phyloP scores from a whole-genome alignment of 2,888 invertebrate species.

The Lagria hirta region DNA sequence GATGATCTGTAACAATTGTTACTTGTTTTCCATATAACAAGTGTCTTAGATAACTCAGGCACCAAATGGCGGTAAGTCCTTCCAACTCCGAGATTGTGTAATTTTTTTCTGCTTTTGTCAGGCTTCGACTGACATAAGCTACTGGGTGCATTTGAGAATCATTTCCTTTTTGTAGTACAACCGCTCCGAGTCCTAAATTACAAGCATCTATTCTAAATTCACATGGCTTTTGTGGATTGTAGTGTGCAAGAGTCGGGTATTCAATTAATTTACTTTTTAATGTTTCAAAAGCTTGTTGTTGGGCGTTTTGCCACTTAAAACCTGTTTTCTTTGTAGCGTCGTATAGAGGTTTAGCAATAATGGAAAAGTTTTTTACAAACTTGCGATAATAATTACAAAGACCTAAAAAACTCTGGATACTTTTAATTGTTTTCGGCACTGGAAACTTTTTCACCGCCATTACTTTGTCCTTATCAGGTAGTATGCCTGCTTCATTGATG shows the following conservation, averaged over 20 bases:
- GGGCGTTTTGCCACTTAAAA: slow-evolving; percentile 6
- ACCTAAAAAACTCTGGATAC: slow-evolving; percentile 28
- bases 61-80: slow-evolving; percentile 25
- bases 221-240: slow-evolving; percentile 19
- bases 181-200: slow-evolving; percentile 23
- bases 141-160: slow-evolving; percentile 28
- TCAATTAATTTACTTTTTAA: slow-evolving; percentile 23
- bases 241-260: slow-evolving; percentile 21
- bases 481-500: slow-evolving; percentile 4
- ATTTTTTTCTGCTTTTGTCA: slow-evolving; percentile 31
- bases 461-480: slow-evolving; percentile 13
- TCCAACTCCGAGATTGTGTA: slow-evolving; percentile 29
- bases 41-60: slow-evolving; percentile 26
- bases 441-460: slow-evolving; percentile 10
- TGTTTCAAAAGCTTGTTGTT: slow-evolving; percentile 7
- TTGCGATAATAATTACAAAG: slow-evolving; percentile 31
- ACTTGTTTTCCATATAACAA: slow-evolving; percentile 26
- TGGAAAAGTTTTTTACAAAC: slow-evolving; percentile 27
- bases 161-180: slow-evolving; percentile 25
- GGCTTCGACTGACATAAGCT: slow-evolving; percentile 29
- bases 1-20: slow-evolving; percentile 23
- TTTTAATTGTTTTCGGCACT: not conserved
- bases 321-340: slow-evolving; percentile 21
- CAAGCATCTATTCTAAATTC: slow-evolving; percentile 28
- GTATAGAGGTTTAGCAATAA: slow-evolving; percentile 27